Base-by-base conservation (phyloP, 2,797 vertebrate species). In the Bovichtus diacanthus region DNA sequence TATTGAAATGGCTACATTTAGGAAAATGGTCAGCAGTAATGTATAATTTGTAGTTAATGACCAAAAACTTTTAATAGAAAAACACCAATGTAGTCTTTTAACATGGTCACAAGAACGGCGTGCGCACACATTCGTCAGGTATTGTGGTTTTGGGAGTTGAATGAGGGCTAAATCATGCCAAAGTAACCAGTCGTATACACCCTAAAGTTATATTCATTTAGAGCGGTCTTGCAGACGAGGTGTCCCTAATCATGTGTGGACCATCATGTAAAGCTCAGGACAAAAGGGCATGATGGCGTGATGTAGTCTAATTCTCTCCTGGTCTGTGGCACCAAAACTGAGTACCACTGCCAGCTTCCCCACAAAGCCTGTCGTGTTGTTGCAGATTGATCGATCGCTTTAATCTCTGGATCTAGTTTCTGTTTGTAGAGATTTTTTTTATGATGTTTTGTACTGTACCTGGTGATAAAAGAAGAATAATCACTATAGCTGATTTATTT, bases 401-500 rank as follows among this genome's bases (percentile, higher is more conserved):
- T 82, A 78, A 74, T 53, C 69, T 87, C 70, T 86, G 65, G 76
- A 82, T 86, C 53, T 80, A 71, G 53, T 83, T 88, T 90, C 39
- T 85, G 49, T 79, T 82, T 56, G 49, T 82, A 81, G 56, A 73
- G 19, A 6, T 27, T 29, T 70, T 61, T 83, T 78, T 59, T 39
- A 81, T 78, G 58, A 88, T 80, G 63, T 92, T 93, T 93, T 92
- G 76, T 92, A 93, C 85, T 90, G 76, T 88, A 91, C 74, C 78
- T 83, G 83, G 70, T 82, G 59, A 79, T 76, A 68, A 75, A 65
- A 87, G 43, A 86, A 62, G 23, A 90, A 82, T 27, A 74, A 86
- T 91, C 87, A 88, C 90, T 89, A 91, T 90, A 91, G 84, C 82
- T 82, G 89, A 92, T 91, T 93, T 94, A 93, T 94, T 94, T 94